Evolutionary conservation across 2,797 vertebrate species (phyloP).

Genomic region (Tokudaia muenninki): DNA sequence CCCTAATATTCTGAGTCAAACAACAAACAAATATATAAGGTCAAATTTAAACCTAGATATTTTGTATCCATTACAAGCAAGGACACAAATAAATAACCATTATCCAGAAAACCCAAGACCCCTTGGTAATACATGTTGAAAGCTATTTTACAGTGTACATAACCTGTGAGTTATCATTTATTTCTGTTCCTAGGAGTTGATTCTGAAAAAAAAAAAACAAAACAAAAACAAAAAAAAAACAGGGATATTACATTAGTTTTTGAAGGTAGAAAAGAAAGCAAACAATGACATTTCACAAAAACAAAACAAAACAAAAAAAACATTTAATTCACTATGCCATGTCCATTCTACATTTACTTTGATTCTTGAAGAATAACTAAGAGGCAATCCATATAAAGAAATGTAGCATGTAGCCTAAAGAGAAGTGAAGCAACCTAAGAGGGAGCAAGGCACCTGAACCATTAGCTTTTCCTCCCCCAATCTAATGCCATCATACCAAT

Average conservation of each 20-base stretch:
- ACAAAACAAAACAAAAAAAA: background rate
- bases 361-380: background rate
- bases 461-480: background rate
- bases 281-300: background rate
- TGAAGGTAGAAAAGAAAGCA: background rate
- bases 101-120: background rate
- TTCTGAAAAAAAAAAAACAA: background rate
- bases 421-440: background rate
- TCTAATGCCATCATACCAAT: background rate
- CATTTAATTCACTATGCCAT: background rate
- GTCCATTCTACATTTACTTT: background rate
- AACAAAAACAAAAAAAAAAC: background rate
- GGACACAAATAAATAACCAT: background rate
- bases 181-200: constrained; percentile 1
- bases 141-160: background rate
- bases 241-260: background rate
- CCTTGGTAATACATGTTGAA: constrained; percentile 3
- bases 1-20: background rate
- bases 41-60: background rate
- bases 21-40: background rate
- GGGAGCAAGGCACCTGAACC: background rate
- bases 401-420: background rate
- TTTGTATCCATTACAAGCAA: background rate
- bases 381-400: background rate
- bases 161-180: background rate